Base-by-base conservation (phyloP, 2,888 invertebrate genomes). In the Coecobrya sp. region DNA sequence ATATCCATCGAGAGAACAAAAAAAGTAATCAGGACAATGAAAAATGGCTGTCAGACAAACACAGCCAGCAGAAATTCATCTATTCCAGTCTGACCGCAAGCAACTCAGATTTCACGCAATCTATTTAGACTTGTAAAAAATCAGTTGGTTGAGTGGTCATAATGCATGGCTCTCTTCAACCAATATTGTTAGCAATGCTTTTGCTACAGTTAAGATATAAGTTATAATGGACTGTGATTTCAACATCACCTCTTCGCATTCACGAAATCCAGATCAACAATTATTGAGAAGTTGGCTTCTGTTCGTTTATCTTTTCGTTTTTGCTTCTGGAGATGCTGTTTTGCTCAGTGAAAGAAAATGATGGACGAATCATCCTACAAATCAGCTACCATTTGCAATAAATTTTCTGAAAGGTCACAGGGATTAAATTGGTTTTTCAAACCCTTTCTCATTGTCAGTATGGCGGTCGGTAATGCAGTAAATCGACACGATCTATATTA, bases 331-430 rank as follows among this genome's bases (percentile, higher is more conserved):
- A 73, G 8, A 65, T 65, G 10, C 27, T 65, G n/a, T 59, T 8
- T 19, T 19, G 59, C 19, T 5, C 65, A 65, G 65, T 27, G 65
- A 27, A 27, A 27, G 65, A 76, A 52, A 42, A 73, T 73, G 73
- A 45, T 73, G 73, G 45, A 73, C 45, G 45, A 42, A 73, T 45
- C 49, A 52, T 27, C 49, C 82, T 36, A 68, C 42, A 25, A 65
- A 45, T 86, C 59, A 49, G 87, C 87, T 88, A 79, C 87, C 87
- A 88, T 88, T 88, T 88, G 87, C 87, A 88, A 88, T 88, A 88
- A 88, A 88, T 86, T 86, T 86, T 73, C 76, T 36, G 62, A 86
- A 45, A 88, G 87, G 87, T 88, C 87, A 88, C 45, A 45, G 49
- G 79, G 87, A 88, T 88, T 88, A 88, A 88, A 88, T 88, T 88